Conservation (phyloP, 1,140 invertebrate genomes). For the Centruroides sculpturatus region DNA sequence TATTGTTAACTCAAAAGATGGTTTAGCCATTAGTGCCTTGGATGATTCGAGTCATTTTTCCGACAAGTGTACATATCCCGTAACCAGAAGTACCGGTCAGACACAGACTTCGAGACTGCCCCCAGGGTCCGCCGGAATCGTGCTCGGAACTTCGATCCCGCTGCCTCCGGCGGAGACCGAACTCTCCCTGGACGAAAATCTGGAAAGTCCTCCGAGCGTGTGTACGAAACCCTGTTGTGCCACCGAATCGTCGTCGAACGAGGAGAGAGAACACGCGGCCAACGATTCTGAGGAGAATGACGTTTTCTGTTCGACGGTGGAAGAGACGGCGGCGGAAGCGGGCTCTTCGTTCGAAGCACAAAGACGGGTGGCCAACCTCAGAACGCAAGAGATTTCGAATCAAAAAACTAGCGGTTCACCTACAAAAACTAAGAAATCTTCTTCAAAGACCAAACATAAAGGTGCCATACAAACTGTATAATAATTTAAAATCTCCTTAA, state of each 20-base stretch:
- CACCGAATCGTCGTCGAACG: slow-evolving; percentile 2
- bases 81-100: neutral
- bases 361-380: neutral
- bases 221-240: slow-evolving; percentile 14
- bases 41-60: neutral
- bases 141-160: neutral
- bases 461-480: slow-evolving; percentile 14
- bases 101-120: neutral
- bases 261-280: slow-evolving; percentile 3
- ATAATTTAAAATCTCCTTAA: neutral
- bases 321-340: neutral
- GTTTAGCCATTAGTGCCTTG: neutral
- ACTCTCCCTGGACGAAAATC: neutral
- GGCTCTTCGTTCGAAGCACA: neutral
- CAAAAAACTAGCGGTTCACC: neutral
- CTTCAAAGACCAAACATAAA: slow-evolving; percentile 3
- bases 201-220: slow-evolving; percentile 3
- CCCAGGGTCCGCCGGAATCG: too few species aligned
- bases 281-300: neutral
- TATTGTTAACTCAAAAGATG: slow-evolving; percentile 1
- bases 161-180: neutral
- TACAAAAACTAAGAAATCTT: neutral
- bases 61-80: slow-evolving; percentile 4
- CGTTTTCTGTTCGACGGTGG: neutral
- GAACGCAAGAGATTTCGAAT: neutral